Evolutionary conservation across 1,140 invertebrate species (phyloP).

Genomic region (Drosophila ficusphila): DNA sequence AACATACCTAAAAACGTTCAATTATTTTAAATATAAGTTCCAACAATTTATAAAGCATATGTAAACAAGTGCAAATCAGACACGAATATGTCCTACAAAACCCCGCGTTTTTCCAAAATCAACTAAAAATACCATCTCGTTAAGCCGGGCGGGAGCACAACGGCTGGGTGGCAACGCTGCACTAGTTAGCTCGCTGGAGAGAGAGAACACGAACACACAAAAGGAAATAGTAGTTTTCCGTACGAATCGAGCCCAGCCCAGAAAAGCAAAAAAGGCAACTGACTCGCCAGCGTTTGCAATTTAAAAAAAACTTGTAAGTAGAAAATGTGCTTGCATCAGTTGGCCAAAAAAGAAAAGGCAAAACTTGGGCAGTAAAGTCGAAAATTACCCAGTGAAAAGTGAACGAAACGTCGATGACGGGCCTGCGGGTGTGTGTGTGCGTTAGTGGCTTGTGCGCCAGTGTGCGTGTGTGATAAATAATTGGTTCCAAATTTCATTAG

Average conservation of each 20-base stretch:
- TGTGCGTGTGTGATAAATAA: conserved; percentile 54
- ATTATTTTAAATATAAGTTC: too few relatives aligned
- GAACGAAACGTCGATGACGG: conserved; percentile 63
- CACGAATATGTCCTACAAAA: too few relatives aligned
- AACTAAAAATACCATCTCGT: conserved; percentile 24
- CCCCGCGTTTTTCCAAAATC: too few relatives aligned
- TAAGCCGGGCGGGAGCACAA: conserved; percentile 5
- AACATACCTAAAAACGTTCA: too few relatives aligned
- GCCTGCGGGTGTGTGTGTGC: conserved; percentile 10
- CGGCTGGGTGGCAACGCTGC: conserved; percentile 48
- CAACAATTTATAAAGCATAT: too few relatives aligned
- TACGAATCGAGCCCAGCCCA: conserved; percentile 71
- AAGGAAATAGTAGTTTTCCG: conserved; percentile 76
- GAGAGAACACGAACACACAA: conserved; percentile 61
- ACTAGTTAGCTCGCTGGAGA: conserved; percentile 61
- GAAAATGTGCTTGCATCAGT: conserved; percentile 1
- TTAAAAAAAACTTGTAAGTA: conserved; percentile 65
- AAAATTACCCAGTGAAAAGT: conserved; percentile 83
- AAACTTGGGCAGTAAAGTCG: conserved; percentile 54
- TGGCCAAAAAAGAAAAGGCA: neutral
- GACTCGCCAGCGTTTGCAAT: conserved; percentile 38
- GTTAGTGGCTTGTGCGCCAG: conserved; percentile 10
- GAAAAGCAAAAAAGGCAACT: conserved; percentile 56
- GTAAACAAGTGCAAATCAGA: too few relatives aligned
- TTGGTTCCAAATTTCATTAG: conserved; percentile 70